Conservation (phyloP, 2,113 vertebrate genomes). For the Ammodytes dubius region DNA sequence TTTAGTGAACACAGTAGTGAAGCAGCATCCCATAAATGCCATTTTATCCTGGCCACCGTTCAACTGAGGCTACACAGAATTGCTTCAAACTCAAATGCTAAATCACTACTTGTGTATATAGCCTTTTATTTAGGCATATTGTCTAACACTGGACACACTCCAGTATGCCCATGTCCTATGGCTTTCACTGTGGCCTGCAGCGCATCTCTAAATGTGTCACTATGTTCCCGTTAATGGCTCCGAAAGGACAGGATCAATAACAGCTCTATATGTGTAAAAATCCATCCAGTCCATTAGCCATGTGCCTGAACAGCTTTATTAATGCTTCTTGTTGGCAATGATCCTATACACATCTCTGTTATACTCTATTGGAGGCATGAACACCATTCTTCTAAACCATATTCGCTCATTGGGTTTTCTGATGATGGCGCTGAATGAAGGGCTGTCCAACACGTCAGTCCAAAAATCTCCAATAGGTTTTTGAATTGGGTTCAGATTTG, state of each 20-base stretch:
- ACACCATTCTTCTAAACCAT: too few species aligned
- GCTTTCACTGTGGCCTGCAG: conserved; percentile 27
- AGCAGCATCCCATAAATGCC: neutral
- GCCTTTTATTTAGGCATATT: neutral
- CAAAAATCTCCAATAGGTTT: too few species aligned
- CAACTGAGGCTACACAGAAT: neutral
- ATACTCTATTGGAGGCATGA: too few species aligned
- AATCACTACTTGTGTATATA: neutral
- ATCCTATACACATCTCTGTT: too few species aligned
- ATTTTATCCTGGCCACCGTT: neutral
- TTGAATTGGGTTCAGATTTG: too few species aligned
- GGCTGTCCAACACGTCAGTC: too few species aligned
- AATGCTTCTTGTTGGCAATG: too few species aligned
- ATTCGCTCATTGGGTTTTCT: too few species aligned
- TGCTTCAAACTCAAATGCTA: neutral
- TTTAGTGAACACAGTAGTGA: too few species aligned
- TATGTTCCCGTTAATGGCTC: conserved; percentile 44
- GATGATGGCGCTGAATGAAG: too few species aligned
- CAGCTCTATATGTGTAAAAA: conserved; percentile 37
- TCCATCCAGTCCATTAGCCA: conserved; percentile 58
- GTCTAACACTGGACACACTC: neutral
- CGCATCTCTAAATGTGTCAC: conserved; percentile 47
- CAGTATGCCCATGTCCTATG: neutral
- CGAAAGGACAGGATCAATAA: conserved; percentile 36
- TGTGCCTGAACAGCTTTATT: neutral